Base-by-base conservation (phyloP, 2,888 invertebrate species). In the Cordylochernes scorpioides region DNA sequence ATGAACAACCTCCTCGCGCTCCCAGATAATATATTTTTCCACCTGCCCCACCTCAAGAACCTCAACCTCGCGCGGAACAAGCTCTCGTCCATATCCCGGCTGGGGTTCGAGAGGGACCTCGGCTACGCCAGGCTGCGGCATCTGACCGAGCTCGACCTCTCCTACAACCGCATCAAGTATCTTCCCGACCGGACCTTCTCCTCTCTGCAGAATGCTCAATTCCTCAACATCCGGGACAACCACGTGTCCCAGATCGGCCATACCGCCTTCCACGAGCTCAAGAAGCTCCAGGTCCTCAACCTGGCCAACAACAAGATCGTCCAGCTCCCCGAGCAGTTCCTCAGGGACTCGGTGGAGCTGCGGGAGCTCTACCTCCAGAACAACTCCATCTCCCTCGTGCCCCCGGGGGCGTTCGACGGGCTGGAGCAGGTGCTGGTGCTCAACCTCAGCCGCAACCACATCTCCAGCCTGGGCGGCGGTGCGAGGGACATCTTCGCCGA, bases 301-400 rank as follows among this genome's bases (percentile, higher is more conserved):
- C 61, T 82, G 48, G 75, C 80, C 42, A 70, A 71, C 51, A 88
- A 88, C 53, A 66, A 66, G 40, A 57, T 88, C 44, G 69, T 68
- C 43, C 65, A 67, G 12, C 53, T 86, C 46, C 82, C 84, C 1
- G 67, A 72, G 44, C 70, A 70, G 25, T 53, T 80, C 32, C 78
- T 86, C 77, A 31, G 64, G 33, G 65, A 66, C 22, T 67, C 68
- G n/a, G 59, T 64, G 38, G 66, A 69, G 41, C 58, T 84, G 44
- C 74, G 72, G 56, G 80, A 82, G 57, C 68, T 84, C 47, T 72
- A 78, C 55, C 58, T 82, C 49, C 75, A 78, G 54, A 82, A 82
- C 56, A 84, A 84, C 60, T 75, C 78, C 14, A 71, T 86, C 44
- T 70, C 71, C 50, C 71, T 71, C 25, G 60, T 84, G 41, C 72